Base-by-base conservation (phyloP, 1,140 invertebrate genomes). In the Acromyrmex charruanus region DNA sequence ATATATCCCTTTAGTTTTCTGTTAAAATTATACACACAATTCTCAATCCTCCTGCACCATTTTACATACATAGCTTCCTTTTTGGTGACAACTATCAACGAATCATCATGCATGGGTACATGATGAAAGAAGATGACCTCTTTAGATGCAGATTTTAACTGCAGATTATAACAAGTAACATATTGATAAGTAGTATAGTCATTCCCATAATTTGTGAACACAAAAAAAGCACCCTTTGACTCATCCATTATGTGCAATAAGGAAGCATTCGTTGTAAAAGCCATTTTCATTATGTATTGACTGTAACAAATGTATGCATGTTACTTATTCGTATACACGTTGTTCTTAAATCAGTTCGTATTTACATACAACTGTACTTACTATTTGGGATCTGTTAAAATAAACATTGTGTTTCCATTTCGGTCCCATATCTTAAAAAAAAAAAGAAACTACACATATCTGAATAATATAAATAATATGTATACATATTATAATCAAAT, bases 1-100 rank as follows among this genome's bases (percentile, higher is more conserved):
- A 93, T 88, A 12, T 63, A 84, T 16, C 88, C 90, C 68, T 88
- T 88, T 49, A 28, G 39, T 63, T 91, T 88, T 39, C 93, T 91
- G 31, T 77, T 88, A 14, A 92, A 95, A 77, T 75, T 93, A 14
- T 93, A 90, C 74, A 72, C 39, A 18, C 77, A 88, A 18, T 91
- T 82, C 0, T 65, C 28, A 7, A 44, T 9, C 9, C 68, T 82
- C 31, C 74, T 81, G 55, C 92, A 92, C 93, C 93, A 94, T 72
- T 87, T 93, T 7, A 94, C 87, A 21, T 92, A 88, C n/a, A 93
- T 75, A 21, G 92, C 92, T 74, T 91, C 89, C 4, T 91, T 88
- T 63, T 94, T 59, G 6, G 94, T 94, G 18, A 95, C 91, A 12
- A 95, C 91, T 6, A 95, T 89, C 71, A 95, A 89, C 1, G 88